Evolutionary conservation across 2,113 vertebrate species (phyloP), one percentile per base, ranked within the genome.

Genomic region (Psilopogon haemacephalus): DNA sequence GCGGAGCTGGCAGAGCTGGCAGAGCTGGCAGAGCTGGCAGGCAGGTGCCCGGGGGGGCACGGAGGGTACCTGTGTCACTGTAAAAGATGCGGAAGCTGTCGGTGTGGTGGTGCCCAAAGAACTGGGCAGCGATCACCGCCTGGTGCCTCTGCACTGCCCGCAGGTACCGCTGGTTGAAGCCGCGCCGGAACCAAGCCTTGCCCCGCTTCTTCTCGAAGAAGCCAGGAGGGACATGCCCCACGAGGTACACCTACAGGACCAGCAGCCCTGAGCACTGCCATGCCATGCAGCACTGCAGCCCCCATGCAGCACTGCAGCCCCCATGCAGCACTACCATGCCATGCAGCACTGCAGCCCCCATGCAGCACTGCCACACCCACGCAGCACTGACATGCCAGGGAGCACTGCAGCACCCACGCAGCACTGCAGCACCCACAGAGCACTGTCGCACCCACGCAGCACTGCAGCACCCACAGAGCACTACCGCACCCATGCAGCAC

Each of bases 61-160:
- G 21, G 23, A 21, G 48, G 48, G 30, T 97, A 99, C 99, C 98
- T 87, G 97, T 38, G 4, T 97, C 9, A 33, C 95, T 96, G 88
- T 99, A 99, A 92, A 99, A 99, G 98, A 99, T 98, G 46, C 98
- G 97, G 50, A 99, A 99, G 93, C 97, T 98, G 93, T 99, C 99
- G 0, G 98, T 99, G 90, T 99, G 99, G 37, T 99, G 99, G 95
- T 99, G 99, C 19, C 99, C 99, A 11, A 99, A 99, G 93, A 99
- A 99, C 97, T 99, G 99, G 38, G 99, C 99, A 0, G 96, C 93
- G 0, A 99, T 98, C 69, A 98, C 97, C 0, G 50, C 10, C 44
- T 99, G 98, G 91, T 99, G 97, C 93, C 95, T 98, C 95, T 95
- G 96, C 60, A 99, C 97, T 5, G 99, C 91, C 7, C 97, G 84